Evolutionary conservation across 2,888 invertebrate species (phyloP).

Genomic region (Empis stercorea): DNA sequence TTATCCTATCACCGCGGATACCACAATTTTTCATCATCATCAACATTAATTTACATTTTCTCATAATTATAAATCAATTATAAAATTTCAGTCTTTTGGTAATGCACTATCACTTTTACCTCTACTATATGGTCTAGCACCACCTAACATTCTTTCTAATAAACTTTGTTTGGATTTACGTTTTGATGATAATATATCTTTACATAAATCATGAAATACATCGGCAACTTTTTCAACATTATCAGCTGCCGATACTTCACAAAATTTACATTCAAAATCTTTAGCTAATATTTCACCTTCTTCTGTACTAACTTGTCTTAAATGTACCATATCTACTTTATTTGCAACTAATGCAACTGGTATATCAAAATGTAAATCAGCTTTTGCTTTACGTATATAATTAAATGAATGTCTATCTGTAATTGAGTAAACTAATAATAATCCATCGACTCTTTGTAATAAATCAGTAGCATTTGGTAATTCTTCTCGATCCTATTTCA

Average conservation of each 20-base stretch:
- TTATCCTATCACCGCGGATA: too few species aligned
- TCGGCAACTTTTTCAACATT: conserved; percentile 74
- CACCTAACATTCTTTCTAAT: conserved; percentile 70
- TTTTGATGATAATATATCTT: conserved; percentile 65
- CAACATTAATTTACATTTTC: too few species aligned
- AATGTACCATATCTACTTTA: conserved; percentile 82
- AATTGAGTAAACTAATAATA: conserved; percentile 80
- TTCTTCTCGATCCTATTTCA: conserved; percentile 51
- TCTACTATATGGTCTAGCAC: conserved; percentile 61
- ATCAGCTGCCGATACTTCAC: conserved; percentile 79
- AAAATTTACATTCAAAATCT: conserved; percentile 78
- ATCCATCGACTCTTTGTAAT: conserved; percentile 81
- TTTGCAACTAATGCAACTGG: conserved; percentile 80
- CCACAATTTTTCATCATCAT: too few species aligned
- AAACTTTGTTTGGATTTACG: conserved; percentile 76
- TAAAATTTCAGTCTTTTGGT: conserved; percentile 55
- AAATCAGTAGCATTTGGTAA: conserved; percentile 55
- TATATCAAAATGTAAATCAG: conserved; percentile 53
- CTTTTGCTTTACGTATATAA: conserved; percentile 63
- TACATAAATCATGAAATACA: conserved; percentile 72
- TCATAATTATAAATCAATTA: too few species aligned
- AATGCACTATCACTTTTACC: conserved; percentile 83
- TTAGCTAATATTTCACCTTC: conserved; percentile 81
- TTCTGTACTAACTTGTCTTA: conserved; percentile 74
- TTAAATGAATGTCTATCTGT: conserved; percentile 76